Evolutionary conservation across 1,140 invertebrate genomes (phyloP), one percentile per base, ranked within the genome.

Genomic region (Pseudomyrmex dendroicus): DNA sequence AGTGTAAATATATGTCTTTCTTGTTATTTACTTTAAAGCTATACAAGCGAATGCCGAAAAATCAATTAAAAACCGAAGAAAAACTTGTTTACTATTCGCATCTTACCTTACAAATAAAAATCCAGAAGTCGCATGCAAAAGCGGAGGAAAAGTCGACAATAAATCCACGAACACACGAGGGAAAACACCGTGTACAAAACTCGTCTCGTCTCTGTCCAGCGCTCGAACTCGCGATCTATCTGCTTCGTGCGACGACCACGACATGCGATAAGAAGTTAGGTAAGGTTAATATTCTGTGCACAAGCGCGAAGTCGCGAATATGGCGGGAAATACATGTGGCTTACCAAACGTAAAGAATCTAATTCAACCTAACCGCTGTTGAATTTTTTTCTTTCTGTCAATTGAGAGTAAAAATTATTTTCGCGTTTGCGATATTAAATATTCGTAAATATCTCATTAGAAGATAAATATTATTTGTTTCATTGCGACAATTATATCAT

Each of bases 31-130:
- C 35, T 35, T 64, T 46, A 66, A 46, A 46, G 44, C 62, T 64
- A 15, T 35, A 63, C 22, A 63, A 35, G n/a, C 25, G 25, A 64
- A 64, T 15, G 25, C n/a, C 10, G 63, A 46, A 46, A 3, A 46
- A 17, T 44, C 13, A 35, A 15, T 15, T 44, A 12, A 64, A 66
- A 46, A 15, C 15, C 15, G 13, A 64, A 2, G 17, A 66, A 46
- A 17, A 46, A 66, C 17, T 4, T 9, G 25, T 10, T 46, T 46
- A 66, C 15, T 35, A 46, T 12, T 57, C n/a, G n/a, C 10, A 54
- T n/a, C 56, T 73, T 73, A 73, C 72, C 72, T 73, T 57, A 46
- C 44, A 72, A 25, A 57, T 15, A 76, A 77, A 77, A 25, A 20
- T 77, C 62, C 48, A 54, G 22, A 66, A 66, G 61, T 77, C 61